Evolutionary conservation across 2,797 vertebrate species (phyloP).

Genomic region (Lagodon rhomboides): DNA sequence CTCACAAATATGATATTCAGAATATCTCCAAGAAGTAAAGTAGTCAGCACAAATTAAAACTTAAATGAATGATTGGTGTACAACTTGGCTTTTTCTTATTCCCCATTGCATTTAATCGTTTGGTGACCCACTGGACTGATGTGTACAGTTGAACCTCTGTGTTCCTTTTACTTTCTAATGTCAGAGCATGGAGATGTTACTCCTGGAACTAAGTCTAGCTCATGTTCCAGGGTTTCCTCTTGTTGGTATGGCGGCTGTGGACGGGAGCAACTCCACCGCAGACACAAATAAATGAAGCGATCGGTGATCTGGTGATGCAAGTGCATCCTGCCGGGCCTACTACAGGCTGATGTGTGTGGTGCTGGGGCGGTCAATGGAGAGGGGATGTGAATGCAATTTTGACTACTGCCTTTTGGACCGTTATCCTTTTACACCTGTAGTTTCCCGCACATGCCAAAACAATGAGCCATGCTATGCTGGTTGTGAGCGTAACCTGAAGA

Average conservation of each 20-base stretch:
- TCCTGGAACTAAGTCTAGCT: neutral
- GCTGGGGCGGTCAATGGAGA: constrained; percentile 1
- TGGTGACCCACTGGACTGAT: neutral
- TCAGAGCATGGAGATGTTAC: constrained; percentile 39
- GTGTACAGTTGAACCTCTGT: neutral
- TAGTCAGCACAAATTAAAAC: too few species aligned
- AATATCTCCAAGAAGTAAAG: neutral
- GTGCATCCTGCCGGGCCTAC: neutral
- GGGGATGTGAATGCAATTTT: constrained; percentile 31
- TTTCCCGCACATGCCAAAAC: constrained; percentile 46
- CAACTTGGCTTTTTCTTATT: neutral
- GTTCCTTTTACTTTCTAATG: constrained; percentile 14
- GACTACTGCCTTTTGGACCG: constrained; percentile 61
- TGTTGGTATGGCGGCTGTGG: constrained; percentile 4
- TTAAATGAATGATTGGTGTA: too few species aligned
- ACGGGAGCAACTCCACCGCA: constrained; percentile 17
- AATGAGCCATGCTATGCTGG: constrained; percentile 43
- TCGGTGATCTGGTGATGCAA: constrained; percentile 39
- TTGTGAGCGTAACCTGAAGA: constrained; percentile 28
- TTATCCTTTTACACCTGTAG: constrained; percentile 42
- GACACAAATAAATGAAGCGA: constrained; percentile 13
- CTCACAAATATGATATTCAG: neutral
- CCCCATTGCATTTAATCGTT: neutral
- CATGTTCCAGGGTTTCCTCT: constrained; percentile 56
- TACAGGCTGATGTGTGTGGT: constrained; percentile 14